A percentile compares a stretch with the other conserved stretches of the same genome.
phyloP scores from a whole-genome alignment of 2,113 vertebrate genomes.

The Elgaria multicarinata region DNA sequence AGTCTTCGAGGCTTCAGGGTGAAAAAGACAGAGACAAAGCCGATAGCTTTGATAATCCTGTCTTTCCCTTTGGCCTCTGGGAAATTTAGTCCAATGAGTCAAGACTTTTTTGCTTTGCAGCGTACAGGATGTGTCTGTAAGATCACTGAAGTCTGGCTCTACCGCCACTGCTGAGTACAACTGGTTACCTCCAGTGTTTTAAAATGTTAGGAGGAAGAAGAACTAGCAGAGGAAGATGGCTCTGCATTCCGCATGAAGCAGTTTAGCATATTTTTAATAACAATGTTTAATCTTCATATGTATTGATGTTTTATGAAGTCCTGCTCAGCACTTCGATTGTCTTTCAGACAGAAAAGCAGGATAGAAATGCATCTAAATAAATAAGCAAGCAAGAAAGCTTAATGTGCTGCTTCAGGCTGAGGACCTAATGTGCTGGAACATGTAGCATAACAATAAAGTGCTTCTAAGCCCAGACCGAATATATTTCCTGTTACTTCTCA shows the following conservation, averaged over 20 bases:
- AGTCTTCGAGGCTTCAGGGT: conserved; percentile 1
- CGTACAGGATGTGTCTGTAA: neutral
- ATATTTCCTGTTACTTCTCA: neutral
- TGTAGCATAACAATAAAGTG: neutral
- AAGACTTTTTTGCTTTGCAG: neutral
- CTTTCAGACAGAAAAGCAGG: neutral
- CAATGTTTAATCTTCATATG: neutral
- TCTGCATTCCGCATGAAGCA: accelerated
- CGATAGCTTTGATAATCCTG: neutral
- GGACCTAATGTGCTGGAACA: neutral
- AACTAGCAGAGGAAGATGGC: neutral
- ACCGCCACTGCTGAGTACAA: neutral
- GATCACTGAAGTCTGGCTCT: neutral
- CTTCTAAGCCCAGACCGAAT: neutral
- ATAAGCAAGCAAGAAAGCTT: neutral
- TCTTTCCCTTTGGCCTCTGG: neutral
- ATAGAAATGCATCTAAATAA: neutral
- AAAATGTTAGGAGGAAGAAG: neutral
- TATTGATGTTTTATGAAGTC: neutral
- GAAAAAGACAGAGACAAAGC: neutral
- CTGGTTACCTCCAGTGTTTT: neutral
- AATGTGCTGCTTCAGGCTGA: neutral
- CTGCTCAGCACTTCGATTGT: neutral
- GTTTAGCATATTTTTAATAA: neutral
- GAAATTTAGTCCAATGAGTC: neutral